phyloP scores from a whole-genome alignment of 2,797 vertebrate species.

The Coilia nasus region DNA sequence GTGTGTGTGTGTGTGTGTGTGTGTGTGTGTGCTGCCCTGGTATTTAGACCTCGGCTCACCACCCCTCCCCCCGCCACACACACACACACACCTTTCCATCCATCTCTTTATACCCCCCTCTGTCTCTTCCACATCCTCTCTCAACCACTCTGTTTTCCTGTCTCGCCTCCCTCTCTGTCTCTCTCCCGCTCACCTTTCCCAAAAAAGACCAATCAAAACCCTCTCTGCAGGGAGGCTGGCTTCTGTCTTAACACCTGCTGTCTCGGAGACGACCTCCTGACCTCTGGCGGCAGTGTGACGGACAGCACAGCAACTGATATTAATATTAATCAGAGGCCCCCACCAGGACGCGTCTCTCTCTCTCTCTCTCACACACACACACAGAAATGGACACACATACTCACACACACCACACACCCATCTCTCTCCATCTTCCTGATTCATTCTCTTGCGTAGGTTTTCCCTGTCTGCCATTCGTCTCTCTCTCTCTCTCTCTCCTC shows the following conservation, averaged over 20 bases:
- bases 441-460: neutral
- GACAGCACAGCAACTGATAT: conserved; percentile 53
- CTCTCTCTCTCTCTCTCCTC: conserved; percentile 12
- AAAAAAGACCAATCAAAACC: conserved; percentile 55
- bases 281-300: conserved; percentile 52
- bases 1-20: conserved; percentile 13
- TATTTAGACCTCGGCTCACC: neutral
- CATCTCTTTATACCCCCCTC: conserved; percentile 22
- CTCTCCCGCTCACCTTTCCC: neutral
- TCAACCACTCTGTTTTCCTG: conserved; percentile 12
- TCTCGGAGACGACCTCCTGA: conserved; percentile 48
- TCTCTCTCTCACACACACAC: conserved; percentile 12
- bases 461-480: conserved; percentile 36
- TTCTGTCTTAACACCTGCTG: conserved; percentile 57
- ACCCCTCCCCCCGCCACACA: too few relatives aligned
- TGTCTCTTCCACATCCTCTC: neutral
- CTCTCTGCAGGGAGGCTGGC: conserved; percentile 45
- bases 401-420: conserved; percentile 4
- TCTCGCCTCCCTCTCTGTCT: conserved; percentile 28
- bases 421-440: neutral
- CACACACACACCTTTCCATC: neutral
- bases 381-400: neutral
- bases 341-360: conserved; percentile 38
- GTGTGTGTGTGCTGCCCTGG: neutral
- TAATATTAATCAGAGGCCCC: conserved; percentile 53